phyloP scores from a whole-genome alignment of 2,113 vertebrate species.

The Rhabdornis inornatus region DNA sequence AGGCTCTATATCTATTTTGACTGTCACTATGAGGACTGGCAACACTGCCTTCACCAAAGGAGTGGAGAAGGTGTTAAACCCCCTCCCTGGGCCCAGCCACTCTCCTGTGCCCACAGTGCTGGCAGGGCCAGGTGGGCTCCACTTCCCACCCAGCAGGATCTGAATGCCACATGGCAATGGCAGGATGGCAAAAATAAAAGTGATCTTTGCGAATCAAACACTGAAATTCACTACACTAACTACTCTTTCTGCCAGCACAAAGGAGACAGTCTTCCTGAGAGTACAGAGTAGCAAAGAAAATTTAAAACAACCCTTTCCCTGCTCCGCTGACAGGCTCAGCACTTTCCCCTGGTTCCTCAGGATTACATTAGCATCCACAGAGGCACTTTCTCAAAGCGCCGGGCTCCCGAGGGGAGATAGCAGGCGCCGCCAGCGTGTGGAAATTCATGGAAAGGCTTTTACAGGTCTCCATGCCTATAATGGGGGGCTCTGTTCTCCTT shows the following conservation, averaged over 20 bases:
- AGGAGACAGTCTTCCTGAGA: background rate
- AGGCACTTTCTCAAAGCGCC: background rate
- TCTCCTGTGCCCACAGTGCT: background rate
- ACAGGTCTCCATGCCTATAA: background rate
- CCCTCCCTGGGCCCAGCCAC: accelerated
- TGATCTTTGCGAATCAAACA: background rate
- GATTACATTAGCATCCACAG: background rate
- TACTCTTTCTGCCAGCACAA: background rate
- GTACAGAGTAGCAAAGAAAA: background rate
- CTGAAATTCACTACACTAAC: background rate
- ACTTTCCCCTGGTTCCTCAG: background rate
- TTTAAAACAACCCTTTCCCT: background rate
- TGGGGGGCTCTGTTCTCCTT: conserved; percentile 21
- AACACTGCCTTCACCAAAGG: accelerated
- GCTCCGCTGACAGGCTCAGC: background rate
- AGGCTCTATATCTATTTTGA: too few species aligned
- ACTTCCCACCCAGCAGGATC: too few species aligned
- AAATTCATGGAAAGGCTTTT: background rate
- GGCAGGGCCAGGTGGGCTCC: background rate
- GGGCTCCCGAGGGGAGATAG: background rate
- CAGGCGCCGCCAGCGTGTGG: background rate
- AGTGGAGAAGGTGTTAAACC: background rate
- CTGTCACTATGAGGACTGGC: background rate
- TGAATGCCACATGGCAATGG: background rate
- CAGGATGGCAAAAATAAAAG: background rate